These are phyloP conservation scores for Pagetopsis macropterus DNA, from an alignment of 2,797 vertebrate species.

Conservation along the genomic window DNA sequence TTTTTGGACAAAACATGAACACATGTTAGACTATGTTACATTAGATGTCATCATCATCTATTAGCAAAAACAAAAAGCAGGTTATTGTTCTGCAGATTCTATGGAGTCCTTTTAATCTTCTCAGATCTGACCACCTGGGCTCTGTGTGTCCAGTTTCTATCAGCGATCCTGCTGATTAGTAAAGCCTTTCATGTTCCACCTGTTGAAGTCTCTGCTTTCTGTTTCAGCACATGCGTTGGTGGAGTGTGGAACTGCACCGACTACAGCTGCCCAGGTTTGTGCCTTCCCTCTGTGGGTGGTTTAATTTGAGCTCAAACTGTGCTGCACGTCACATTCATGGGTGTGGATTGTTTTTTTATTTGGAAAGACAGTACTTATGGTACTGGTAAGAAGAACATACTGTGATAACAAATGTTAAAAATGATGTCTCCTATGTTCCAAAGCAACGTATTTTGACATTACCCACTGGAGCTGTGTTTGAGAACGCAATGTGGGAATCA, in stretches of 20 bases:
- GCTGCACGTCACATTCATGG: not conserved
- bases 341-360: not conserved
- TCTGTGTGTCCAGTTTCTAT: constrained; percentile 50
- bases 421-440: not conserved
- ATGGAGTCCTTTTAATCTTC: constrained; percentile 49
- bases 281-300: constrained; percentile 12
- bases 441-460: too few species aligned
- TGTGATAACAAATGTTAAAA: not conserved
- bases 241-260: constrained; percentile 94
- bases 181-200: constrained; percentile 65
- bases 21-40: not conserved
- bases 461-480: too few species aligned
- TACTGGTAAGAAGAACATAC: not conserved
- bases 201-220: constrained; percentile 71
- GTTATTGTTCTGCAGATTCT: constrained; percentile 21
- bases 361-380: too few species aligned
- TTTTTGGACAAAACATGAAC: not conserved
- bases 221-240: constrained; percentile 88
- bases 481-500: too few species aligned
- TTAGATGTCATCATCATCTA: constrained; percentile 17
- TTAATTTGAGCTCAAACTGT: not conserved
- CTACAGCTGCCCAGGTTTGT: constrained; percentile 90
- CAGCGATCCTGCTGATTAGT: constrained; percentile 57
- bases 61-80: constrained; percentile 13
- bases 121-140: constrained; percentile 58